Conservation (phyloP, 2,888 invertebrate species). For the Trachelus stipa region DNA sequence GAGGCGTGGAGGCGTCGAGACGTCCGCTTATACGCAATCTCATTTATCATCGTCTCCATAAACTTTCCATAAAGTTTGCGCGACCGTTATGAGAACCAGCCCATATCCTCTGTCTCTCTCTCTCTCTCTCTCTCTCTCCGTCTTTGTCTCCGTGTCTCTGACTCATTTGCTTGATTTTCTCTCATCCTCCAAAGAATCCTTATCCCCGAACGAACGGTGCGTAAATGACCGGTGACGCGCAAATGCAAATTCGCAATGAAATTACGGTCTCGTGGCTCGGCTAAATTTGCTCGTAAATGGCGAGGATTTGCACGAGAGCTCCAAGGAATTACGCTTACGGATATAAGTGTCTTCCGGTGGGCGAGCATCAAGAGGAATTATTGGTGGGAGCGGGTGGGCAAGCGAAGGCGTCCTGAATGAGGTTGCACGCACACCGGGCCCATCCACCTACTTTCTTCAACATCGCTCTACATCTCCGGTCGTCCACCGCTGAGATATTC, state of each 20-base stretch:
- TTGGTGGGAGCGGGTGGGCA: not conserved
- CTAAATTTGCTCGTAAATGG: not conserved
- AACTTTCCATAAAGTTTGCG: slow-evolving; percentile 24
- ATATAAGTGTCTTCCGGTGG: not conserved
- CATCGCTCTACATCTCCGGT: not conserved
- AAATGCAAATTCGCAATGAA: slow-evolving; percentile 9
- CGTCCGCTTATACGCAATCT: slow-evolving; percentile 1
- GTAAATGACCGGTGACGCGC: slow-evolving; percentile 7
- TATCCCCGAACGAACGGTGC: slow-evolving; percentile 12
- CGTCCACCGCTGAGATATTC: not conserved
- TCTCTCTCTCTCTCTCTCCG: not conserved
- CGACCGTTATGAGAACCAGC: slow-evolving; percentile 6
- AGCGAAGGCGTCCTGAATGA: not conserved
- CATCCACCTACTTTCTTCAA: too few species aligned
- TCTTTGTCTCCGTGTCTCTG: too few species aligned
- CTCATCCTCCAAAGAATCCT: slow-evolving; percentile 10
- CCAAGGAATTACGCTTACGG: not conserved
- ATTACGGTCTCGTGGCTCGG: not conserved
- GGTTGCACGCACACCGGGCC: not conserved
- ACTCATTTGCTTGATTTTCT: not conserved
- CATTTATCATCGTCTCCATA: slow-evolving; percentile 25
- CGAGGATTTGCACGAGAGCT: not conserved
- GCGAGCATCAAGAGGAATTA: not conserved
- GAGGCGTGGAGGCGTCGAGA: not conserved
- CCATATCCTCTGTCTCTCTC: not conserved